These are phyloP conservation scores for Bovichtus variegatus DNA, from an alignment of 2,797 vertebrate genomes.

Conservation along the genomic window DNA sequence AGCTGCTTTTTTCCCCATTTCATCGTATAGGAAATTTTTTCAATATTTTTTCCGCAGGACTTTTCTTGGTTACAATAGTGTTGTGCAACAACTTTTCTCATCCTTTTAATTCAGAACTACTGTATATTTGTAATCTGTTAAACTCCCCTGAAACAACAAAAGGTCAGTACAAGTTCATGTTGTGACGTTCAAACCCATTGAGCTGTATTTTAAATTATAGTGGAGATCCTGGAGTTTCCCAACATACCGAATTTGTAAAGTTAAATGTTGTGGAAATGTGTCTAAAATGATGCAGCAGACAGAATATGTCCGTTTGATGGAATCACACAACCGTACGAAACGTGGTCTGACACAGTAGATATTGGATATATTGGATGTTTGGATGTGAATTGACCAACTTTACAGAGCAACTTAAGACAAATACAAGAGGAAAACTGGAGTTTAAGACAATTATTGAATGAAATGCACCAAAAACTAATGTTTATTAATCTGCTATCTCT, in stretches of 20 bases:
- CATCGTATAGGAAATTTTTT: background rate
- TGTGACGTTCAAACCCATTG: background rate
- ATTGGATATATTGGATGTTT: no score
- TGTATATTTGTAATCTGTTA: background rate
- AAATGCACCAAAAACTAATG: background rate
- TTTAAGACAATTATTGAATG: background rate
- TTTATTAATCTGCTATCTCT: background rate
- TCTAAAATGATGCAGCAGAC: background rate
- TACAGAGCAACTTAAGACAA: background rate
- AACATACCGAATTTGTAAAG: background rate
- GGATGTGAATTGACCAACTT: background rate
- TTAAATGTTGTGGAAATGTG: background rate
- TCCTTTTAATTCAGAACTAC: background rate
- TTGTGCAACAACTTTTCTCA: background rate
- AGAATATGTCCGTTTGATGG: background rate
- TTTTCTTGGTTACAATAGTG: background rate
- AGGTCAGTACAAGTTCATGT: background rate
- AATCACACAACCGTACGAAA: background rate
- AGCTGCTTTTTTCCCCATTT: background rate
- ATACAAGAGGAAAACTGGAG: background rate
- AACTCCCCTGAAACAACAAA: background rate
- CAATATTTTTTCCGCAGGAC: no score
- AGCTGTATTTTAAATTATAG: background rate
- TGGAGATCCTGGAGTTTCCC: background rate
- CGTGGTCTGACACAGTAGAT: background rate